Conservation (phyloP, 2,113 vertebrate genomes). For the Chamaea fasciata region DNA sequence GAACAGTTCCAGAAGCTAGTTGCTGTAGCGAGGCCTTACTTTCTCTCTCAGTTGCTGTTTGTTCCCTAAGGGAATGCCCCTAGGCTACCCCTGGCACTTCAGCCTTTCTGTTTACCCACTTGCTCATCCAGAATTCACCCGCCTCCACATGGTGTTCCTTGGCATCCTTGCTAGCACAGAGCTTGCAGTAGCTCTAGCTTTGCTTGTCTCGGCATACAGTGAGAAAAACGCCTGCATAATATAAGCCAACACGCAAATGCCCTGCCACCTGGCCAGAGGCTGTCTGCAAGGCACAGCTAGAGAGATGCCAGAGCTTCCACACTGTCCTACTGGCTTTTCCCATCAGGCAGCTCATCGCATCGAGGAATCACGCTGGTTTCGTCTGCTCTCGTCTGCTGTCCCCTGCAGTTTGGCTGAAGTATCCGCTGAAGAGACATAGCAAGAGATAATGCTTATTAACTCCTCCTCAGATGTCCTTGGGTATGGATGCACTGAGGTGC, state of each 20-base stretch:
- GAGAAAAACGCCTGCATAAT: neutral
- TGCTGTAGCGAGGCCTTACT: neutral
- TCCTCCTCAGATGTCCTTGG: neutral
- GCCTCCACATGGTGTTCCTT: conserved; percentile 51
- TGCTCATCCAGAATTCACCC: conserved; percentile 22
- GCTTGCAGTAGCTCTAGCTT: neutral
- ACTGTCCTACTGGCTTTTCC: neutral
- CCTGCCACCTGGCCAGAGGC: conserved; percentile 48
- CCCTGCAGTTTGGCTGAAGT: conserved; percentile 40
- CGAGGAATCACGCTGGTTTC: neutral
- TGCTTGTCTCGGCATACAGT: neutral
- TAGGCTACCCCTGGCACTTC: conserved; percentile 41
- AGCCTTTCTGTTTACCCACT: conserved; percentile 49
- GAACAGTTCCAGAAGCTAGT: neutral
- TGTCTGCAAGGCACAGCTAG: neutral
- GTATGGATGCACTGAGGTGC: conserved; percentile 5
- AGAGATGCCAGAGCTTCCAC: neutral
- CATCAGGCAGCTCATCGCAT: neutral
- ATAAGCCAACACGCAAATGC: neutral
- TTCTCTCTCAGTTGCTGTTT: neutral
- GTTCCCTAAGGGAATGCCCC: conserved; percentile 36
- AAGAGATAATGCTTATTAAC: conserved; percentile 16
- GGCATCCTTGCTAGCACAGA: neutral
- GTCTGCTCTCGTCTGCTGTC: neutral
- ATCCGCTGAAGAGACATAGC: conserved; percentile 3